Evolutionary conservation across 1,140 invertebrate genomes (phyloP).

Genomic region (Bombus affinis): DNA sequence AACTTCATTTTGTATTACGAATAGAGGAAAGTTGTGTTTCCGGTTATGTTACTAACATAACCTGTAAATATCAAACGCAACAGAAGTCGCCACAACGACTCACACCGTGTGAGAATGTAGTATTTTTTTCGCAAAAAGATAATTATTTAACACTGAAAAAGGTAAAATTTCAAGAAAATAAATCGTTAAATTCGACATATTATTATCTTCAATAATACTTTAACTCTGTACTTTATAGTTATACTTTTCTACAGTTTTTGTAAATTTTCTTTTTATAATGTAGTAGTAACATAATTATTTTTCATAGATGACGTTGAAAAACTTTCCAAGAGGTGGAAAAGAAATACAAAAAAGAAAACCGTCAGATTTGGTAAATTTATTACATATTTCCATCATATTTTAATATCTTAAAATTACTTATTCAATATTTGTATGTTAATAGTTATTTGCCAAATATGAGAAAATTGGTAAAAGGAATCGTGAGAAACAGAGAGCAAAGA

Average conservation of each 20-base stretch:
- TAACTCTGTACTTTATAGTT: neutral
- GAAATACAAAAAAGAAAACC: conserved; percentile 49
- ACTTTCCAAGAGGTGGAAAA: conserved; percentile 71
- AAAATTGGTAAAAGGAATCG: conserved; percentile 40
- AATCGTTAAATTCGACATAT: neutral
- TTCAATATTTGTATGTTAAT: neutral
- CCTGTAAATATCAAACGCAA: neutral
- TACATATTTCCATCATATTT: neutral
- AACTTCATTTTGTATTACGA: neutral
- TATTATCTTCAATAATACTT: neutral
- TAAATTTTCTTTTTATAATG: too few relatives aligned
- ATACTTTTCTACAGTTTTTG: neutral
- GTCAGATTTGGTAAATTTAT: conserved; percentile 55
- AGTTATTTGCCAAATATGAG: conserved; percentile 47
- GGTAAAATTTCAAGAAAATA: neutral
- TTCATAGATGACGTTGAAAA: conserved; percentile 70
- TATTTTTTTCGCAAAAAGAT: neutral
- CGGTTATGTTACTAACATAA: neutral
- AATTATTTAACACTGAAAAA: neutral
- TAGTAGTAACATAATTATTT: conserved; percentile 4
- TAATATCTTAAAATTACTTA: neutral
- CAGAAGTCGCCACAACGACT: neutral
- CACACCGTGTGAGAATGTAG: neutral
- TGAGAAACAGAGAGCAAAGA: conserved; percentile 32
- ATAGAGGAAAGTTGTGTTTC: neutral